A percentile compares a stretch with the other conserved stretches of the same genome.
phyloP scores from a whole-genome alignment of 1,140 invertebrate species.

The Capitella teleta region DNA sequence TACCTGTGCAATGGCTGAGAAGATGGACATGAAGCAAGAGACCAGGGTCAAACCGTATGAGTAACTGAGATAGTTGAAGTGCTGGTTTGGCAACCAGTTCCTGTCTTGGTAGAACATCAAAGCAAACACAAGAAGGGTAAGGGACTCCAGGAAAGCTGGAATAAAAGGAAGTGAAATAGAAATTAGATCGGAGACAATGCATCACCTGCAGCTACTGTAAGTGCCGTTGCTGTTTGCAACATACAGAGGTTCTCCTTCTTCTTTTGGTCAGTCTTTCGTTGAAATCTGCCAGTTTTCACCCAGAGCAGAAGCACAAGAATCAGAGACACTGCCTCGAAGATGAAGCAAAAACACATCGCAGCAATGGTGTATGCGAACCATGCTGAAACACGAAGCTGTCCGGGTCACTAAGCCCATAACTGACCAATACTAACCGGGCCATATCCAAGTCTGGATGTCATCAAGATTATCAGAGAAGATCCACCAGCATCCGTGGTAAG shows the following conservation, averaged over 20 bases:
- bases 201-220: background rate
- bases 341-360: background rate
- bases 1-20: background rate
- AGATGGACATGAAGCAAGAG: constrained; percentile 5
- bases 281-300: background rate
- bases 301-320: background rate
- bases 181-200: background rate
- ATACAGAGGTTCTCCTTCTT: background rate
- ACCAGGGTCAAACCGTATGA: background rate
- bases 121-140: background rate
- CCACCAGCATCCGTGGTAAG: constrained; percentile 18
- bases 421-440: constrained; percentile 6
- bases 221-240: background rate
- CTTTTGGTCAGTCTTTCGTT: background rate
- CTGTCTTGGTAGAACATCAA: background rate
- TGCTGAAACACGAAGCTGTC: background rate
- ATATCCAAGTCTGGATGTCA: constrained; percentile 5
- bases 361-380: background rate
- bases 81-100: constrained; percentile 1
- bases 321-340: background rate
- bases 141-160: background rate
- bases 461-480: constrained; percentile 14
- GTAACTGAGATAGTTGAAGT: constrained; percentile 3
- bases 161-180: background rate
- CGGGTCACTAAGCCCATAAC: background rate